A percentile compares a stretch with the other conserved stretches of the same genome.
Conservation (phyloP, 2,888 invertebrate species). For the Nomada goodeniana region DNA sequence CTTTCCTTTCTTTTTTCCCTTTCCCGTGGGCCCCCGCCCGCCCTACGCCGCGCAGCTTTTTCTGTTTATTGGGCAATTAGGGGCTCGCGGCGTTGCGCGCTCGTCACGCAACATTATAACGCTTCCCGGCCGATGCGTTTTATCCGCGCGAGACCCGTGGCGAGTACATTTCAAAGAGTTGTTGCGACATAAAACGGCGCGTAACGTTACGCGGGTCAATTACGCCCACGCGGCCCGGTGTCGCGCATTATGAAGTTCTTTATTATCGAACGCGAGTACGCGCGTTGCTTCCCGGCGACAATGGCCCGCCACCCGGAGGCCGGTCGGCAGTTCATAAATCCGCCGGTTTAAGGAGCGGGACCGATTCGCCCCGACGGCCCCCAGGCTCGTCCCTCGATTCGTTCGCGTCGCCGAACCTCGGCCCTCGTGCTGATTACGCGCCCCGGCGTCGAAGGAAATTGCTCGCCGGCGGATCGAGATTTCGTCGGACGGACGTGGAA, state of each 20-base stretch:
- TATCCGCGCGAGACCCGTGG: slow-evolving; percentile 23
- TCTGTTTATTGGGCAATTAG: slow-evolving; percentile 71
- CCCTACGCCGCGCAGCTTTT: background rate
- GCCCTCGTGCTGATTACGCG: slow-evolving; percentile 22
- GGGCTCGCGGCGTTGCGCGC: slow-evolving; percentile 51
- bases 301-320: slow-evolving; percentile 18
- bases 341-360: background rate
- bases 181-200: slow-evolving; percentile 61
- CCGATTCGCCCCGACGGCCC: background rate
- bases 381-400: background rate
- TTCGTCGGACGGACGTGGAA: background rate
- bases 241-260: slow-evolving; percentile 62
- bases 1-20: slow-evolving; percentile 4
- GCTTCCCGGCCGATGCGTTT: slow-evolving; percentile 34
- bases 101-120: slow-evolving; percentile 57
- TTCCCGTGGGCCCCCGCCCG: background rate
- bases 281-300: slow-evolving; percentile 34
- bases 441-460: slow-evolving; percentile 5
- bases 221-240: slow-evolving; percentile 57
- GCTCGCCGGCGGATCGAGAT: slow-evolving; percentile 32
- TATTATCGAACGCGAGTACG: slow-evolving; percentile 61
- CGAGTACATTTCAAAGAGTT: slow-evolving; percentile 52
- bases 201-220: slow-evolving; percentile 61
- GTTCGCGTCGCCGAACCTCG: background rate
- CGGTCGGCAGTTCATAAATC: slow-evolving; percentile 53